Conservation (phyloP, 2,888 invertebrate species). For the Fabriciana adippe region DNA sequence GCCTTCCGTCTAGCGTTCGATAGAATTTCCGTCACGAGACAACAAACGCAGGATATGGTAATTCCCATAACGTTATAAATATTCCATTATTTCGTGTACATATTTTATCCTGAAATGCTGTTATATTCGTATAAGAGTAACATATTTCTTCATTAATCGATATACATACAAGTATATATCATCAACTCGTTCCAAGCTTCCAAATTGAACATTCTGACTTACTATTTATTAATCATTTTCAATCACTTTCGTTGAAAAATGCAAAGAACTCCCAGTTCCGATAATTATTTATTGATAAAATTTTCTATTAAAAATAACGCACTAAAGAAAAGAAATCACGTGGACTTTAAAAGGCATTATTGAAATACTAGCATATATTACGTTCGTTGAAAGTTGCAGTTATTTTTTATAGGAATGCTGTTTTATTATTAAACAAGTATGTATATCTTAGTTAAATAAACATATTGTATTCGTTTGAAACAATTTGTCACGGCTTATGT, state of each 20-base stretch:
- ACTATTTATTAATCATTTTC: too few relatives aligned
- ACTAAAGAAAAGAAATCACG: too few relatives aligned
- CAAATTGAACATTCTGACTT: too few relatives aligned
- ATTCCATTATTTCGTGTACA: conserved; percentile 12
- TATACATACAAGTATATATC: too few relatives aligned
- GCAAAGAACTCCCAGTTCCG: too few relatives aligned
- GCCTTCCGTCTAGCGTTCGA: conserved; percentile 45
- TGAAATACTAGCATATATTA: too few relatives aligned
- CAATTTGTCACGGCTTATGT: conserved; percentile 60
- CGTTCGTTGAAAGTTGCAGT: conserved; percentile 17
- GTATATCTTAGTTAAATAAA: conserved; percentile 31
- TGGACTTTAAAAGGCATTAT: too few relatives aligned
- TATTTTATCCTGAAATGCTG: conserved; percentile 23
- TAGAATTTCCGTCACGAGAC: conserved; percentile 42
- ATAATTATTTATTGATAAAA: too few relatives aligned
- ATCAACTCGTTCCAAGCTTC: too few relatives aligned
- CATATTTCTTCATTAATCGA: too few relatives aligned
- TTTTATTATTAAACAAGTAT: conserved; percentile 28
- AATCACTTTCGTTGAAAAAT: too few relatives aligned
- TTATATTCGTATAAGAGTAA: conserved; percentile 10
- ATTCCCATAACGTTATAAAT: conserved; percentile 14
- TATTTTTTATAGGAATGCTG: conserved; percentile 33
- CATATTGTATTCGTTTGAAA: conserved; percentile 46
- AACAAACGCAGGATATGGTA: conserved; percentile 32
- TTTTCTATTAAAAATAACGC: too few relatives aligned